These are phyloP conservation scores for Microcebus griseorufus DNA, from an alignment of 2,113 vertebrate genomes.

Conservation along the genomic window DNA sequence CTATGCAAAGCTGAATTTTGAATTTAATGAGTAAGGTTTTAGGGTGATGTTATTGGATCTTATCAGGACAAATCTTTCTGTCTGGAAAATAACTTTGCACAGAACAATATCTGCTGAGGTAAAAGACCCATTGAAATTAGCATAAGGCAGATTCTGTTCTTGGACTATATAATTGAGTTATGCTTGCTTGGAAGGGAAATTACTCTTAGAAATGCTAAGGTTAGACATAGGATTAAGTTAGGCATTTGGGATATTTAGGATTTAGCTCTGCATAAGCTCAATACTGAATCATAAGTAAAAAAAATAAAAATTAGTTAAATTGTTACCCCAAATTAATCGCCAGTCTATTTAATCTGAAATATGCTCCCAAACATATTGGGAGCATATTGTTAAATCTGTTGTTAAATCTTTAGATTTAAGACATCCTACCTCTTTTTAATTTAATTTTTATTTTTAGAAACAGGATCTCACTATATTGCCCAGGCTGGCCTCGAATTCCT, in stretches of 20 bases:
- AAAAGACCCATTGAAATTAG: neutral
- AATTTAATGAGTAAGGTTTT: neutral
- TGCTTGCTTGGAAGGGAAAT: neutral
- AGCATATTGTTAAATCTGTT: too few relatives aligned
- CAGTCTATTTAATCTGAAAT: neutral
- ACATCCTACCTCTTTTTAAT: neutral
- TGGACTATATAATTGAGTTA: neutral
- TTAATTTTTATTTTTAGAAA: neutral
- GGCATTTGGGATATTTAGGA: neutral
- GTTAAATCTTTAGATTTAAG: neutral
- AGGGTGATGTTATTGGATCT: neutral
- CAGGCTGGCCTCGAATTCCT: neutral
- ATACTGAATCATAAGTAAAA: neutral
- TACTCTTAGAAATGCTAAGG: constrained; percentile 6
- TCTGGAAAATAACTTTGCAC: neutral
- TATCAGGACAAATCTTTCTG: neutral
- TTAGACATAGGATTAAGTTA: neutral
- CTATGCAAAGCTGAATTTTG: neutral
- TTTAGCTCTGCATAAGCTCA: neutral
- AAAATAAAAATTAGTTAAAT: constrained; percentile 1
- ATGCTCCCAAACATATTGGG: neutral
- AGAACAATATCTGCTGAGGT: neutral
- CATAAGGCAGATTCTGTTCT: neutral
- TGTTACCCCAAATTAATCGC: neutral
- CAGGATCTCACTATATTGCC: neutral